Evolutionary conservation across 2,888 invertebrate species (phyloP).

Genomic region (Drosophila sordidapex): DNA sequence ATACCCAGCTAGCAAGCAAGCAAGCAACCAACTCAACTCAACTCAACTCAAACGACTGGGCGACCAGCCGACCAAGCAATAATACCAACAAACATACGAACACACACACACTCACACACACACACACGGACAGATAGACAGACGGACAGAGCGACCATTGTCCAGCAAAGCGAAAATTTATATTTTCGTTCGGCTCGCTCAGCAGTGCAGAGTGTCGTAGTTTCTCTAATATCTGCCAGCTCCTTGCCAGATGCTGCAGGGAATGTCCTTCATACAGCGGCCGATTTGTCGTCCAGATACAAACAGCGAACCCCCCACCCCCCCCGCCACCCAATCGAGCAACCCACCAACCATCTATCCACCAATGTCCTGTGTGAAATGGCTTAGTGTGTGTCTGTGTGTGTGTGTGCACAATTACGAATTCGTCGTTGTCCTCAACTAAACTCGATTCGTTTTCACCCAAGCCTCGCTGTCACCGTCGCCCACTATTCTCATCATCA

Average conservation of each 20-base stretch:
- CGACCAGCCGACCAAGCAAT: conserved; percentile 43
- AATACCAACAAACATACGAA: conserved; percentile 34
- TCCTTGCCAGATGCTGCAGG: conserved; percentile 75
- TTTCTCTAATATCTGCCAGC: conserved; percentile 75
- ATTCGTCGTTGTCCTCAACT: conserved; percentile 75
- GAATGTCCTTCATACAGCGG: conserved; percentile 55
- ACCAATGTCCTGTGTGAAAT: conserved; percentile 32
- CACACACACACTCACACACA: conserved; percentile 36
- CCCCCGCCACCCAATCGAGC: background rate
- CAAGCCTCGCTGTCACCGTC: conserved; percentile 70
- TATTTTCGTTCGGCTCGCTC: conserved; percentile 70
- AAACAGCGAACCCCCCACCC: conserved; percentile 10
- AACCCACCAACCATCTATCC: conserved; percentile 7
- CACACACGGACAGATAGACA: conserved; percentile 37
- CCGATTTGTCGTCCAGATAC: conserved; percentile 59
- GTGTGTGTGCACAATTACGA: conserved; percentile 75
- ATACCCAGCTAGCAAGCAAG: conserved; percentile 27
- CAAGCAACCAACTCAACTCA: conserved; percentile 26
- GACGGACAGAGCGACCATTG: conserved; percentile 54
- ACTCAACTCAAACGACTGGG: conserved; percentile 23
- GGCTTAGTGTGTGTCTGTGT: conserved; percentile 59
- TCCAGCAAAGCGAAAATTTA: conserved; percentile 78
- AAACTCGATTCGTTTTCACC: conserved; percentile 76
- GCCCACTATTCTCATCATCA: conserved; percentile 43
- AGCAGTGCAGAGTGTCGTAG: conserved; percentile 48